These are phyloP conservation scores for Brachionus sp. DNA, from an alignment of 1,140 invertebrate genomes.

Conservation along the genomic window DNA sequence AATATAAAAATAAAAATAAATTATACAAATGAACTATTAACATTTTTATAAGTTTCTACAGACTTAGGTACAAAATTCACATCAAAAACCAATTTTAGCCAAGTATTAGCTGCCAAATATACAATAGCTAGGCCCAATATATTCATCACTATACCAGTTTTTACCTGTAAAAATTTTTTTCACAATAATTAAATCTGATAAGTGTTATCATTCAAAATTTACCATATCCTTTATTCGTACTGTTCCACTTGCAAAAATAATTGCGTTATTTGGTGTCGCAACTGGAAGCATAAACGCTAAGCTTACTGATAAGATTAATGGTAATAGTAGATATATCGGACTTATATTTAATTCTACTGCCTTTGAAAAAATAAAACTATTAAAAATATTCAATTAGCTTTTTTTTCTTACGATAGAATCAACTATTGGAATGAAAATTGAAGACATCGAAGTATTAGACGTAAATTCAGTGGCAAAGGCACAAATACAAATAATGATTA, in stretches of 20 bases:
- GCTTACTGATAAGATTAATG: conserved; percentile 22
- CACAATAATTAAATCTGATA: background rate
- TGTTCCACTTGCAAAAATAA: conserved; percentile 37
- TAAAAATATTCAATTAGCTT: background rate
- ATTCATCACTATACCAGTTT: conserved; percentile 74
- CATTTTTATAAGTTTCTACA: background rate
- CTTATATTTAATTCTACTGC: conserved; percentile 27
- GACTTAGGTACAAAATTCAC: background rate
- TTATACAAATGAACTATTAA: background rate
- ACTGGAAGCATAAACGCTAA: conserved; percentile 44
- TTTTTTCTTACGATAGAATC: conserved; percentile 4
- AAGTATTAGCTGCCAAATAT: conserved; percentile 68
- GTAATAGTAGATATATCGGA: conserved; percentile 22
- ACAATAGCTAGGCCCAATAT: conserved; percentile 69
- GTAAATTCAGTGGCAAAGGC: conserved; percentile 44
- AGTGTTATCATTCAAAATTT: background rate
- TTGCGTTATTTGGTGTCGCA: conserved; percentile 42
- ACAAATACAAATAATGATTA: conserved; percentile 7
- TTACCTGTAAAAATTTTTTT: conserved; percentile 55
- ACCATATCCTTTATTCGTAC: conserved; percentile 44
- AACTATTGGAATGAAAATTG: conserved; percentile 44
- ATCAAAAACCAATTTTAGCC: conserved; percentile 49
- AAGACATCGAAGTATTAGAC: conserved; percentile 43
- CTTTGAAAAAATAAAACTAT: background rate
- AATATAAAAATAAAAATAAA: background rate